Percentiles rank a stretch among this genome's conserved stretches.
Evolutionary conservation across 2,113 vertebrate genomes (phyloP).

Genomic region (Pachycephala philippinensis): DNA sequence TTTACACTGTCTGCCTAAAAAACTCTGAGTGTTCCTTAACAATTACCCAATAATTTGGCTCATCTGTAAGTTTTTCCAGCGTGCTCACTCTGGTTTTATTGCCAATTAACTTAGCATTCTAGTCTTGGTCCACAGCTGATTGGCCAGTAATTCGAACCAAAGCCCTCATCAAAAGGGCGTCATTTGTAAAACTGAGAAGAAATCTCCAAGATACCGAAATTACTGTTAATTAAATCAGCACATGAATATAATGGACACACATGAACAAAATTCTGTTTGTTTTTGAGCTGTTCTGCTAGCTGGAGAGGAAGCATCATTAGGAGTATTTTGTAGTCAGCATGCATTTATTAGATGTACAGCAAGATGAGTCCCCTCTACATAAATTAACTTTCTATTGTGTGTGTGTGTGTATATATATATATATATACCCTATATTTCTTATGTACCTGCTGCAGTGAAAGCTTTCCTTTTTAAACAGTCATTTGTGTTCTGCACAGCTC

Average conservation of each 20-base stretch:
- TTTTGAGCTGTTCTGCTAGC: slow-evolving; percentile 21
- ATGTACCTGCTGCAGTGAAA: not conserved
- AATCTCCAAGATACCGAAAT: not conserved
- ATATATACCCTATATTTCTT: not conserved
- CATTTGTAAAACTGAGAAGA: slow-evolving; percentile 15
- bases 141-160: not conserved
- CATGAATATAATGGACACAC: not conserved
- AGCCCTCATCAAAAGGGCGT: slow-evolving; percentile 37
- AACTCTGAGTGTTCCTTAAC: not conserved
- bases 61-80: not conserved
- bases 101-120: slow-evolving; percentile 13
- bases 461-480: not conserved
- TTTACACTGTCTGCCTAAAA: not conserved
- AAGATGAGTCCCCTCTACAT: not conserved
- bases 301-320: not conserved
- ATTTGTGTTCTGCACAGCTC: not conserved
- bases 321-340: slow-evolving; percentile 6
- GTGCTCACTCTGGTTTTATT: not conserved
- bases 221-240: slow-evolving; percentile 53
- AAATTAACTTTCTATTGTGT: not conserved
- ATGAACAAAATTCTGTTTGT: slow-evolving; percentile 34
- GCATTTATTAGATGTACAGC: not conserved
- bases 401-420: not conserved
- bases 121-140: not conserved
- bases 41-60: not conserved